Conservation (phyloP, 2,113 vertebrate genomes). For the Arenaria interpres region DNA sequence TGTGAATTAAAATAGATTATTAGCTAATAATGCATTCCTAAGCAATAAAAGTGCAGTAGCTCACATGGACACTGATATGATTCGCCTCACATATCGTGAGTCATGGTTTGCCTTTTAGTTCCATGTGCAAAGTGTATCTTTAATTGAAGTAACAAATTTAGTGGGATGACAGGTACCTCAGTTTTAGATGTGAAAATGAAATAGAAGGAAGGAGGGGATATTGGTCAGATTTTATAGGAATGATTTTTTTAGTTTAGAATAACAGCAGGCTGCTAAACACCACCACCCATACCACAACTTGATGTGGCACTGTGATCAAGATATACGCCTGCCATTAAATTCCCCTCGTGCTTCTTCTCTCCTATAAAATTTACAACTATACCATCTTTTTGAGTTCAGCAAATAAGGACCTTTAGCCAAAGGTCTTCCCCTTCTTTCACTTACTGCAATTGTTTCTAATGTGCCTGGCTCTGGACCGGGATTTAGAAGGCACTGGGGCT, state of each 20-base stretch:
- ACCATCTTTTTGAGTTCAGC: neutral
- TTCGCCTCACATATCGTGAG: neutral
- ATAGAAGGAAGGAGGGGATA: neutral
- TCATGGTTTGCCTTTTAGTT: neutral
- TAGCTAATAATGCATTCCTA: neutral
- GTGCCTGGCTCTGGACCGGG: neutral
- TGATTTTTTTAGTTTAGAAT: neutral
- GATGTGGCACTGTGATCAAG: neutral
- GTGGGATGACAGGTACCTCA: neutral
- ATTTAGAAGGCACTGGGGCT: neutral
- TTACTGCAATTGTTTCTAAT: neutral
- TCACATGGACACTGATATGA: neutral
- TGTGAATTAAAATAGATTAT: neutral
- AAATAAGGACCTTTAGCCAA: neutral
- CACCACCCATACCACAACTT: neutral
- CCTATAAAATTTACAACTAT: neutral
- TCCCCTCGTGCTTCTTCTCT: neutral
- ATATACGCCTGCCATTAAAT: neutral
- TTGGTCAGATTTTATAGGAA: neutral
- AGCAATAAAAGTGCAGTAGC: neutral
- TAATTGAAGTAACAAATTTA: neutral
- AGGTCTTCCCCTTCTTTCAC: neutral
- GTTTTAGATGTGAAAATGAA: neutral
- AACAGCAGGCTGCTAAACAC: neutral
- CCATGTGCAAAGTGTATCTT: neutral